phyloP scores from a whole-genome alignment of 2,888 invertebrate species.

The Netelia melanura region DNA sequence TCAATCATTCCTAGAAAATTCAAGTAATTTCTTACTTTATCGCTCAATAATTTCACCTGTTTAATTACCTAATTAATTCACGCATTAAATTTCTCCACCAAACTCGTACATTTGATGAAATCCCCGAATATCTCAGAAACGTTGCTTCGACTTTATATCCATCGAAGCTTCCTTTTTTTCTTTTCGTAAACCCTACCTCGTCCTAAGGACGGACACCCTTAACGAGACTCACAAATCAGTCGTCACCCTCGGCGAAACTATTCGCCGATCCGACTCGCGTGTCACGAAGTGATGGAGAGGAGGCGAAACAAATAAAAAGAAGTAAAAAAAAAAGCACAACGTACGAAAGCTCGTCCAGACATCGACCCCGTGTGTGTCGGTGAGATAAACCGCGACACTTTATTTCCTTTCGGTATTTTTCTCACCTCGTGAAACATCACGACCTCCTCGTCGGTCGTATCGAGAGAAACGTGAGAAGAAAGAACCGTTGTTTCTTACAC shows the following conservation, averaged over 20 bases:
- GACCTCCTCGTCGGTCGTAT: neutral
- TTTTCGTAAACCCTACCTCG: neutral
- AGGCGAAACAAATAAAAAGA: neutral
- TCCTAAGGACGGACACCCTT: neutral
- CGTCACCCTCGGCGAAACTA: neutral
- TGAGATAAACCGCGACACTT: constrained; percentile 24
- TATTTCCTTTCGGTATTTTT: neutral
- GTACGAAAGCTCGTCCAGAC: neutral
- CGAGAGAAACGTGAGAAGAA: neutral
- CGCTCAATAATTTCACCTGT: no score
- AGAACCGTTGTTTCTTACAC: neutral
- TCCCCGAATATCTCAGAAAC: no score
- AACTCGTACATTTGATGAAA: no score
- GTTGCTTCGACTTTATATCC: neutral
- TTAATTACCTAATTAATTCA: no score
- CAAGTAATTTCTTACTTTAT: no score
- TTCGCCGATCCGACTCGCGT: neutral
- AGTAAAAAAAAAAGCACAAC: neutral
- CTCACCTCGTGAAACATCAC: neutral
- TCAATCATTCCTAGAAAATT: no score
- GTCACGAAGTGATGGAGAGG: neutral
- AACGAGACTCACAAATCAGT: neutral
- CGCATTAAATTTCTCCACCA: no score
- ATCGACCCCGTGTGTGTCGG: neutral
- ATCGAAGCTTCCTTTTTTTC: neutral